Conservation (phyloP, 2,113 vertebrate genomes). For the Baryphthengus martii region DNA sequence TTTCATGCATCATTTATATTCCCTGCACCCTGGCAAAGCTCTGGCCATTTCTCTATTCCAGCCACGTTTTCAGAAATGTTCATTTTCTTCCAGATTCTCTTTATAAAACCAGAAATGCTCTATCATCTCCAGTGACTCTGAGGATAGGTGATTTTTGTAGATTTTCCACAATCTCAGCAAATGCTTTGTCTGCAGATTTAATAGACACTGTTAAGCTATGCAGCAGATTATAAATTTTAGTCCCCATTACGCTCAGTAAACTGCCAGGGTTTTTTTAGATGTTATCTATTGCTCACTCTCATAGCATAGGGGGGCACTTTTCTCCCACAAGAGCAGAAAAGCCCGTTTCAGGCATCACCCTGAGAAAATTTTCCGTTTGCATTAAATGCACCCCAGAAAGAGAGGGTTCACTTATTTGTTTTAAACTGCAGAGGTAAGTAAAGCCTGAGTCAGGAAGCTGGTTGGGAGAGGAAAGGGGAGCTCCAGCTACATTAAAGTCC, state of each 20-base stretch:
- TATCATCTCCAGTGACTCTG: background rate
- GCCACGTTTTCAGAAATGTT: conserved; percentile 48
- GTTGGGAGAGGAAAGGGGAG: background rate
- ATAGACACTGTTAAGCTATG: background rate
- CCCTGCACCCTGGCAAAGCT: conserved; percentile 4
- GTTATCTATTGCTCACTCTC: background rate
- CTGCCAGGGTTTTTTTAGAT: background rate
- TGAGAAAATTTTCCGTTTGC: background rate
- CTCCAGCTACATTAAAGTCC: background rate
- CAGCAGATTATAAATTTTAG: conserved; percentile 28
- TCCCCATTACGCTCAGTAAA: background rate
- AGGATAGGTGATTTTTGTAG: conserved; percentile 29
- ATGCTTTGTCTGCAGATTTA: conserved; percentile 40
- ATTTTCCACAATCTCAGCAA: conserved; percentile 41
- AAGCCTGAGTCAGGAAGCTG: background rate
- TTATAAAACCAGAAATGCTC: conserved; percentile 48
- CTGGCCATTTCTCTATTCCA: conserved; percentile 38
- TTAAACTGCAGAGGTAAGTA: background rate
- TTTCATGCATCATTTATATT: conserved; percentile 55
- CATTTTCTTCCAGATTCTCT: conserved; percentile 51
- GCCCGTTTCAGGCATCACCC: background rate
- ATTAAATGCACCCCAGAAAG: background rate
- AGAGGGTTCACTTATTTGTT: background rate
- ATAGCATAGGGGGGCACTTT: background rate
- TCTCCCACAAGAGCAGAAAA: background rate